Conservation (phyloP, 2,888 invertebrate species). For the Callimorpha dominula region DNA sequence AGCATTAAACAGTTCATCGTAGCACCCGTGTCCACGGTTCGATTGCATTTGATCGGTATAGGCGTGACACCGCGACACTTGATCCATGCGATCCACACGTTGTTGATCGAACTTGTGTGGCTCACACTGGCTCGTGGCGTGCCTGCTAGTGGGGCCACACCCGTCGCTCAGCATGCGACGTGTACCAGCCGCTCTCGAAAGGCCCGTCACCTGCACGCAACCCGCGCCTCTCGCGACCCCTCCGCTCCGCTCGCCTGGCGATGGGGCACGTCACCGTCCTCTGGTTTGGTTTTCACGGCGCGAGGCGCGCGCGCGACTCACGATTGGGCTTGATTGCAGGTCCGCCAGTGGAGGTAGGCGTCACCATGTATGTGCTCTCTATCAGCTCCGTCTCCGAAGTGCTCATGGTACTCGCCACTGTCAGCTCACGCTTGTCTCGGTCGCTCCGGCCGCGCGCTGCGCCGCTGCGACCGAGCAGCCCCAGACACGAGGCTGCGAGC, state of each 20-base stretch:
- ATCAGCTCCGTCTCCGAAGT: constrained; percentile 99
- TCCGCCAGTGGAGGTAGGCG: constrained; percentile 98
- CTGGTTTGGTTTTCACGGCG: constrained; percentile 63
- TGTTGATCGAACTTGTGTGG: constrained; percentile 29
- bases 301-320: constrained; percentile 72
- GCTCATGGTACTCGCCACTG: constrained; percentile 94
- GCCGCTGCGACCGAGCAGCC: constrained; percentile 83
- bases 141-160: constrained; percentile 23
- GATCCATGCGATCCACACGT: constrained; percentile 42
- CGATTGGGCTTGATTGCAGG: constrained; percentile 90
- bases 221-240: constrained; percentile 64
- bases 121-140: constrained; percentile 29
- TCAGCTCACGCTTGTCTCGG: constrained; percentile 82
- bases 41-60: constrained; percentile 65
- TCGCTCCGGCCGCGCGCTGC: constrained; percentile 67
- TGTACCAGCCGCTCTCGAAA: constrained; percentile 41
- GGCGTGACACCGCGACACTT: constrained; percentile 60
- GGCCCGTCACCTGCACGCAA: constrained; percentile 57
- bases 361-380: constrained; percentile 99
- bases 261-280: constrained; percentile 67
- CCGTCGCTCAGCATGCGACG: constrained; percentile 36
- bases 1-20: constrained; percentile 84
- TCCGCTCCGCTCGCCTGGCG: constrained; percentile 64
- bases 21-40: constrained; percentile 86
- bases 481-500: constrained; percentile 86